Evolutionary conservation across 2,113 vertebrate species (phyloP), one percentile per base, ranked within the genome.

Genomic region (Pongo pygmaeus): DNA sequence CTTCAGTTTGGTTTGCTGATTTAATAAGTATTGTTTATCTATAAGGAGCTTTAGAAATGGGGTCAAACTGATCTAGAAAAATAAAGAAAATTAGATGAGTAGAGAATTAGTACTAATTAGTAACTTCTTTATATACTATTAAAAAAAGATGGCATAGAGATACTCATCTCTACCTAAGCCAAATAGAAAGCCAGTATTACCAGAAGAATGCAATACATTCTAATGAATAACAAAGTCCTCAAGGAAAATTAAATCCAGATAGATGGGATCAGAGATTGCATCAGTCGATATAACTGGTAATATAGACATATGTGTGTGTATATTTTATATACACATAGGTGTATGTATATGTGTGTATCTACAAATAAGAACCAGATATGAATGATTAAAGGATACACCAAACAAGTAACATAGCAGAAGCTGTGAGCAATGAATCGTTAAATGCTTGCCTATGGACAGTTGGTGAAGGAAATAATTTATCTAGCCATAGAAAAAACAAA

Each of bases 341-440:
- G 30, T 10, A 27, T 85, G 46, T 43, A 20, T 46, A 32, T 78
- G 16, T 23, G 16, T 78, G 16, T 78, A 84, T 64, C 38, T 5
- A 72, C 61, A 94, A 95, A 92, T 35, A 84, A 67, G 23, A 95
- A 7, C 13, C 43, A 90, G 30, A 59, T 43, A 72, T 72, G 84
- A 87, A 46, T 84, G 35, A 64, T 38, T 48, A 43, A 30, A 83
- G n/a, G 32, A 55, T 40, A 16, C 85, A 78, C 43, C 16, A 80
- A 86, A 80, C 23, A 38, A 35, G n/a, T 38, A 91, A n/a, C 30
- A 64, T 55, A 89, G 88, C 55, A 95, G 48, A 95, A 97, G 12
- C 13, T 50, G 1, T 83, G 59, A 93, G 52, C n/a, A 78, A 50
- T 64, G 69, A 59, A 84, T 84, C 0, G 18, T 6, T 13, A 83